Evolutionary conservation across 2,113 vertebrate species (phyloP).

Genomic region (Gasterosteus aculeatus): DNA sequence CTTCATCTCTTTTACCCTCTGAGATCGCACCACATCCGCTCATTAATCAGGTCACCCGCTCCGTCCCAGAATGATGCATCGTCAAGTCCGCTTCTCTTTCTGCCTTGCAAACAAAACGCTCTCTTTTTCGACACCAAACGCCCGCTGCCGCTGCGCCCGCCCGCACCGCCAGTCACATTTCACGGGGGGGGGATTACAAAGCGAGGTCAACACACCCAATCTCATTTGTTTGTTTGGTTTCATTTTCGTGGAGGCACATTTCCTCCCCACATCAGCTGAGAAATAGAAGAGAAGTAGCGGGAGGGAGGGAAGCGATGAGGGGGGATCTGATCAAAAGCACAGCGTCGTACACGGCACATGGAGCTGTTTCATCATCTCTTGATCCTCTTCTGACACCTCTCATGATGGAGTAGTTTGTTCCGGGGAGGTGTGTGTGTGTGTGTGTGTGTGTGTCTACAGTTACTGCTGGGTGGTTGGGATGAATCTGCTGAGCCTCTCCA

Average conservation of each 20-base stretch:
- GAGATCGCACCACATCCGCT: conserved; percentile 27
- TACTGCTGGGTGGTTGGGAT: conserved; percentile 27
- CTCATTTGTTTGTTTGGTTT: conserved; percentile 73
- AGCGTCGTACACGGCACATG: conserved; percentile 35
- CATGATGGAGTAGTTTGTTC: conserved; percentile 43
- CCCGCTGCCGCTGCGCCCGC: conserved; percentile 28
- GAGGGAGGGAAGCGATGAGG: conserved; percentile 14
- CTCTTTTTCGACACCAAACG: conserved; percentile 2
- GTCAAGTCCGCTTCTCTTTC: conserved; percentile 34
- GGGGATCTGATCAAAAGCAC: conserved; percentile 50
- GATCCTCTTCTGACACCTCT: conserved; percentile 52
- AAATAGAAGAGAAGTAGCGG: conserved; percentile 41
- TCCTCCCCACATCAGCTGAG: conserved; percentile 42
- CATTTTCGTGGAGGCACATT: conserved; percentile 60
- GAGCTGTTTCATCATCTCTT: conserved; percentile 65
- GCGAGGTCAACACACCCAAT: conserved; percentile 64
- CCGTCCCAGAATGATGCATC: conserved; percentile 46
- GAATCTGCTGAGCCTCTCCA: conserved; percentile 45
- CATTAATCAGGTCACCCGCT: conserved; percentile 61
- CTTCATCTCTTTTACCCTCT: conserved; percentile 15
- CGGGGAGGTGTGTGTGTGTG: conserved; percentile 17
- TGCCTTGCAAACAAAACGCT: not conserved
- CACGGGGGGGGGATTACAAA: conserved; percentile 57
- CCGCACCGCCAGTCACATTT: conserved; percentile 36
- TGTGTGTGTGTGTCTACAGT: conserved; percentile 10